These are phyloP conservation scores for Perccottus glenii DNA, from an alignment of 2,113 vertebrate genomes.

Conservation along the genomic window DNA sequence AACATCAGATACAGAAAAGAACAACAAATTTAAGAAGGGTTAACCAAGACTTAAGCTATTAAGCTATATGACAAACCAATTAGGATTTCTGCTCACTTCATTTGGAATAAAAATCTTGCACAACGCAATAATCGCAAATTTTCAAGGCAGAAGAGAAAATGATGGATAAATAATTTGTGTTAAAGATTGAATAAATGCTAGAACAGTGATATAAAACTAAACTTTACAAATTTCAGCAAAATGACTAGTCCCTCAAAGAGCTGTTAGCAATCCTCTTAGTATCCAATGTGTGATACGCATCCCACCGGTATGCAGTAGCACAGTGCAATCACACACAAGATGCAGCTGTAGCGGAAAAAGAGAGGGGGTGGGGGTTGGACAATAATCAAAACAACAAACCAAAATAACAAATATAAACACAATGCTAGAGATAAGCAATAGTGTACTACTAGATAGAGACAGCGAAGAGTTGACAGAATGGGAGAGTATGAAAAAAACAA, in stretches of 20 bases:
- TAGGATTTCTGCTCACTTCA: slow-evolving; percentile 34
- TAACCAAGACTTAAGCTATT: slow-evolving; percentile 70
- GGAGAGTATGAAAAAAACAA: slow-evolving; percentile 86
- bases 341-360: slow-evolving; percentile 77
- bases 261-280: slow-evolving; percentile 74
- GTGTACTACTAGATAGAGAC: slow-evolving; percentile 74
- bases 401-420: slow-evolving; percentile 76
- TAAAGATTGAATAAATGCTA: slow-evolving; percentile 29
- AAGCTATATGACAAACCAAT: slow-evolving; percentile 52
- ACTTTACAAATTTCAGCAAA: slow-evolving; percentile 25
- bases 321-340: slow-evolving; percentile 81
- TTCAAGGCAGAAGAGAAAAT: slow-evolving; percentile 2
- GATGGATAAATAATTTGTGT: slow-evolving; percentile 14
- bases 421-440: slow-evolving; percentile 77
- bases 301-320: slow-evolving; percentile 77
- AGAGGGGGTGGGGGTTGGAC: slow-evolving; percentile 73
- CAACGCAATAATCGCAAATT: slow-evolving; percentile 19
- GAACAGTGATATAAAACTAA: slow-evolving; percentile 19
- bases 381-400: slow-evolving; percentile 75
- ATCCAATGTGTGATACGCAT: slow-evolving; percentile 76
- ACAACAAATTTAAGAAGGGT: slow-evolving; percentile 96
- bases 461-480: slow-evolving; percentile 89
- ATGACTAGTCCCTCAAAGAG: slow-evolving; percentile 62
- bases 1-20: slow-evolving; percentile 99
- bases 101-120: slow-evolving; percentile 33